A percentile compares a stretch with the other conserved stretches of the same genome.
Conservation (phyloP, 2,113 vertebrate species). For the Ictalurus furcatus region DNA sequence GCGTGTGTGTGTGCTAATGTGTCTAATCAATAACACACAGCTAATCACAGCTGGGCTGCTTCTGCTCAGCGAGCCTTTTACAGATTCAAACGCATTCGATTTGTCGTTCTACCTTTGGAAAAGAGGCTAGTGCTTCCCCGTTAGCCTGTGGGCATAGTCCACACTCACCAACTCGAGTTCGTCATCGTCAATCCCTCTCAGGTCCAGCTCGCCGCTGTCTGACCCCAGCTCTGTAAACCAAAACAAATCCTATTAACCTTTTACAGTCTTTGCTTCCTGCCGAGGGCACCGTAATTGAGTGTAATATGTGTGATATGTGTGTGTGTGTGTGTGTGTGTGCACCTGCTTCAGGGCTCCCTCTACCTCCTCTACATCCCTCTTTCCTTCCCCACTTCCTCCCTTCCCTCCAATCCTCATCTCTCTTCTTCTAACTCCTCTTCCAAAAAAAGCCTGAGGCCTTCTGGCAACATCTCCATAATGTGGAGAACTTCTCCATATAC, state of each 20-base stretch:
- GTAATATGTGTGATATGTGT: background rate
- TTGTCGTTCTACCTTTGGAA: background rate
- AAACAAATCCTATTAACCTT: background rate
- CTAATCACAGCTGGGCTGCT: background rate
- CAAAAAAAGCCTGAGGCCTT: slow-evolving; percentile 51
- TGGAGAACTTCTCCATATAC: slow-evolving; percentile 37
- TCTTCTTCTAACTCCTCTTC: background rate
- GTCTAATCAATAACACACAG: slow-evolving; percentile 13
- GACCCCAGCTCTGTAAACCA: slow-evolving; percentile 70
- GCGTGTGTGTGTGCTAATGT: background rate
- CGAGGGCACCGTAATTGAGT: slow-evolving; percentile 39
- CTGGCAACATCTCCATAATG: slow-evolving; percentile 51
- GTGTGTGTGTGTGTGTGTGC: background rate
- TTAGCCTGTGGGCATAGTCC: background rate
- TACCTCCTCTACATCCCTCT: slow-evolving; percentile 1
- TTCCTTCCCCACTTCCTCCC: slow-evolving; percentile 26
- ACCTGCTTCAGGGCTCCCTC: slow-evolving; percentile 16
- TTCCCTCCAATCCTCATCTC: background rate
- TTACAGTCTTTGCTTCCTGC: background rate
- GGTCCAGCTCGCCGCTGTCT: slow-evolving; percentile 88
- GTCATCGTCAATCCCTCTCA: slow-evolving; percentile 91
- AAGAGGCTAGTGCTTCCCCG: too few species aligned
- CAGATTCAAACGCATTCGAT: background rate
- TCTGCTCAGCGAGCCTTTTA: background rate
- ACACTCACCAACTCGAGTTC: slow-evolving; percentile 93